Conservation (phyloP, 2,888 invertebrate genomes). For the Pterobdella sp. region DNA sequence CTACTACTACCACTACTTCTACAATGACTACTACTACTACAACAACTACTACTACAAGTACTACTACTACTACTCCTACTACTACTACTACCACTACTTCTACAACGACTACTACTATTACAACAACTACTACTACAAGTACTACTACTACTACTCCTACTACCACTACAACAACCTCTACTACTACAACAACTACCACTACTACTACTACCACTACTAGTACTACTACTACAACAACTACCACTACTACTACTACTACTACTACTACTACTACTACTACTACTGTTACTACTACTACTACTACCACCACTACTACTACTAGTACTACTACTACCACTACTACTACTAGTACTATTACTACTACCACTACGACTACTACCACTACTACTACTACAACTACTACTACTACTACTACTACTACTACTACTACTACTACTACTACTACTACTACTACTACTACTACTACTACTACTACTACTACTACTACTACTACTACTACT, state of each 20-base stretch:
- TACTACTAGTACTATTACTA: neutral
- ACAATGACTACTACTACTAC: constrained; percentile 11
- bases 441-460: constrained; percentile 1
- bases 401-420: neutral
- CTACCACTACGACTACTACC: neutral
- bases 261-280: neutral
- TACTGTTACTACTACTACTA: neutral
- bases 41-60: constrained; percentile 4
- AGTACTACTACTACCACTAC: neutral
- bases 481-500: neutral
- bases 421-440: constrained; percentile 1
- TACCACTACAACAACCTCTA: neutral
- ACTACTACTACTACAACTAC: neutral
- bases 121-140: neutral
- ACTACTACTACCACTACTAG: neutral
- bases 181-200: neutral
- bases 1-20: constrained; percentile 13
- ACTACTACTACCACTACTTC: constrained; percentile 8
- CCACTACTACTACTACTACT: neutral
- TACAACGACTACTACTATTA: neutral
- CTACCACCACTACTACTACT: neutral
- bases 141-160: neutral
- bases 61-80: neutral
- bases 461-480: constrained; percentile 1
- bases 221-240: neutral